phyloP scores from a whole-genome alignment of 2,888 invertebrate species.

The Drosophila tripunctata region DNA sequence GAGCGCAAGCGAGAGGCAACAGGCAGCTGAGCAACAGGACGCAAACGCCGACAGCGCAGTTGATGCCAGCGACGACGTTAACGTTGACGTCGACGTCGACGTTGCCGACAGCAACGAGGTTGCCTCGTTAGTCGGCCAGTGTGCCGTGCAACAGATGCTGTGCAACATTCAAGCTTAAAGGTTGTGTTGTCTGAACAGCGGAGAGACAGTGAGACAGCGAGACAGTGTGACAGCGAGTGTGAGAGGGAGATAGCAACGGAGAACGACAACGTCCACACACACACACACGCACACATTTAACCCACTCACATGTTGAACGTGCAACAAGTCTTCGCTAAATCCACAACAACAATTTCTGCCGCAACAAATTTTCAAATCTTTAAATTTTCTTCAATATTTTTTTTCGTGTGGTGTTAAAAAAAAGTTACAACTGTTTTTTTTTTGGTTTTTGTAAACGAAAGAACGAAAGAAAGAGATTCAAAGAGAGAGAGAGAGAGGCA shows the following conservation, averaged over 20 bases:
- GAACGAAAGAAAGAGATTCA: no score
- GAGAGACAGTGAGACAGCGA: neutral
- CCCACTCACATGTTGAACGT: conserved; percentile 27
- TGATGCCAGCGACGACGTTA: conserved; percentile 1
- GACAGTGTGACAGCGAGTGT: neutral
- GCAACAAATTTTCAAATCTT: conserved; percentile 5
- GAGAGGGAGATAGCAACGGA: neutral
- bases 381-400: conserved; percentile 38
- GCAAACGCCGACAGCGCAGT: neutral
- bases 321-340: conserved; percentile 42
- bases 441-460: conserved; percentile 10
- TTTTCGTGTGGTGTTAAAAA: conserved; percentile 26
- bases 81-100: conserved; percentile 3
- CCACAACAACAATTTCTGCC: conserved; percentile 3
- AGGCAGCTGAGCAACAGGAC: conserved; percentile 1
- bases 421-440: conserved; percentile 2
- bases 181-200: conserved; percentile 53
- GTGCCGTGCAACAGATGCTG: conserved; percentile 76
- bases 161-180: conserved; percentile 69
- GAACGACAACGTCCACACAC: conserved; percentile 5
- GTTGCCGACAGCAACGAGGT: conserved; percentile 29
- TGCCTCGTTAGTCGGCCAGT: conserved; percentile 60
- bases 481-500: no score
- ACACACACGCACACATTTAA: neutral
- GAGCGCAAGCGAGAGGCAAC: neutral